Percentiles rank a stretch among this genome's conserved stretches.
phyloP scores from a whole-genome alignment of 2,888 invertebrate genomes.

The Actias luna region DNA sequence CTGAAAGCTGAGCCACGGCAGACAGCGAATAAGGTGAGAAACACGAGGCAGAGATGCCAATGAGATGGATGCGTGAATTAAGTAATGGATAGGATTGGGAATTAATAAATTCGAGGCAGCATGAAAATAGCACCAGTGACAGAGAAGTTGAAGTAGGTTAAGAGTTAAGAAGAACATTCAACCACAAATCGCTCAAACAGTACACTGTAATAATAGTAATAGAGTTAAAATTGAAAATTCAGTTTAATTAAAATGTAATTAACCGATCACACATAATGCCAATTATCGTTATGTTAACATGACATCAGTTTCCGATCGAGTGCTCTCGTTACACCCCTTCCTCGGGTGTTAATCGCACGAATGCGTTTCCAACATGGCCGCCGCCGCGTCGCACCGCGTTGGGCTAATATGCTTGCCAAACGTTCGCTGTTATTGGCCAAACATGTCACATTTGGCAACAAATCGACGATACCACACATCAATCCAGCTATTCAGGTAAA shows the following conservation, averaged over 20 bases:
- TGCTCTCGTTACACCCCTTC: conserved; percentile 24
- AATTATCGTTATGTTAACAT: conserved; percentile 24
- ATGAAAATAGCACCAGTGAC: no score
- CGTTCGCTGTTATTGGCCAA: neutral
- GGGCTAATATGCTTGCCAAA: neutral
- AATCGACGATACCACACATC: neutral
- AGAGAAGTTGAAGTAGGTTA: no score
- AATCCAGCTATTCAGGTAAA: neutral
- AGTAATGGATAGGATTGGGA: no score
- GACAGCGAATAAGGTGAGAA: no score
- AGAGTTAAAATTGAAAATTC: neutral
- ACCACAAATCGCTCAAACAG: no score
- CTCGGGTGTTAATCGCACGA: conserved; percentile 26
- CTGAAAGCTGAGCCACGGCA: no score
- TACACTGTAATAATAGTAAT: no score
- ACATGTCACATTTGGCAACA: neutral
- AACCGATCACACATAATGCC: conserved; percentile 9
- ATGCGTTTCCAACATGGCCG: conserved; percentile 28
- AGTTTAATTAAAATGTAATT: neutral
- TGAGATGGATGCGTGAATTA: no score
- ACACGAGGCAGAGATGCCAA: no score
- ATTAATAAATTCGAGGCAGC: no score
- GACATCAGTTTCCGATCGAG: conserved; percentile 30
- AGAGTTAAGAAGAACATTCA: no score
- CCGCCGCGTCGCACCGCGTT: no score